Percentiles rank a stretch among this genome's conserved stretches.
These are phyloP conservation scores for Dendropsophus ebraccatus DNA, from an alignment of 2,113 vertebrate species.

Conservation along the genomic window DNA sequence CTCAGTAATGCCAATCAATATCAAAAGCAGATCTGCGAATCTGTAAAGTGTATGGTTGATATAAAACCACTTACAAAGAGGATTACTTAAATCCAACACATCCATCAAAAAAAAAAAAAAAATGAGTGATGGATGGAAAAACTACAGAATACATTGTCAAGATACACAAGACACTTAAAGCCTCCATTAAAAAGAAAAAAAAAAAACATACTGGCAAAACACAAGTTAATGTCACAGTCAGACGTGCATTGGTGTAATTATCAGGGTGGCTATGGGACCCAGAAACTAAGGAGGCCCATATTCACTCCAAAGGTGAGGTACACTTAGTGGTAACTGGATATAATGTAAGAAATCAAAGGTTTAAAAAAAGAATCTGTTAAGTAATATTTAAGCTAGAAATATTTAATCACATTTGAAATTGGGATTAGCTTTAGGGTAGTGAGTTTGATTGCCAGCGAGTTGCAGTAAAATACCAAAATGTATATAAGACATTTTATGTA, in stretches of 20 bases:
- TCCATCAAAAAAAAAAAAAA: constrained; percentile 45
- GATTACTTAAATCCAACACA: constrained; percentile 56
- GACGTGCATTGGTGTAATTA: not conserved
- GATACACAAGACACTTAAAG: not conserved
- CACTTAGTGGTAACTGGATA: not conserved
- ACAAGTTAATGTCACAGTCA: not conserved
- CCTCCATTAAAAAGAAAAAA: not conserved
- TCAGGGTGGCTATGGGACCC: not conserved
- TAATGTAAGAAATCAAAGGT: too few relatives aligned
- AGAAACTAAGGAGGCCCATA: not conserved
- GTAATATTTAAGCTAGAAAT: not conserved
- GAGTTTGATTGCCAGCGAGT: too few relatives aligned
- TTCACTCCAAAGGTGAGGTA: not conserved
- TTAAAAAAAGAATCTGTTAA: not conserved
- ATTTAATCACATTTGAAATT: not conserved
- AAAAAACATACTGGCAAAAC: not conserved
- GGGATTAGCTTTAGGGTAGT: not conserved
- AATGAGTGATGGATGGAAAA: constrained; percentile 38
- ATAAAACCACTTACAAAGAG: constrained; percentile 54
- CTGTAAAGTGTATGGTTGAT: constrained; percentile 47
- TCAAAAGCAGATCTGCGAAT: constrained; percentile 47
- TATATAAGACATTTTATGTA: too few relatives aligned
- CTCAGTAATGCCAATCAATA: constrained; percentile 55
- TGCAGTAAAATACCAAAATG: too few relatives aligned
- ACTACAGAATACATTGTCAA: constrained; percentile 34